Conservation (phyloP, 53 echinoderm and acorn worm genomes). For the Actinopyga echinites region DNA sequence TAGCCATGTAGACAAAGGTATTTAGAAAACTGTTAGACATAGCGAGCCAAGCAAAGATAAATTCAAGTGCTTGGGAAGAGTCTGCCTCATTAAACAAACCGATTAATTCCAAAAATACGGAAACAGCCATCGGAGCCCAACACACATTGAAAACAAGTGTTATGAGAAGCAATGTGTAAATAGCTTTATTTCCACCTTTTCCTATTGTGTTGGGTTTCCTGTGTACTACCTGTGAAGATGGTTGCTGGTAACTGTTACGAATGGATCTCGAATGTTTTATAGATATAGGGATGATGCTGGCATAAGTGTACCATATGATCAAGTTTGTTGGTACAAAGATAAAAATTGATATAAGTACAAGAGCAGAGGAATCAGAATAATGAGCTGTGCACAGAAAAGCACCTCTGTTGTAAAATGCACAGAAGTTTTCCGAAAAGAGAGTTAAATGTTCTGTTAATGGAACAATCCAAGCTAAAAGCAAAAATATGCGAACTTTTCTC, state of each 20-base stretch:
- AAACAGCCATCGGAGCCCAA: conserved; percentile 40
- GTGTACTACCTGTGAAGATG: neutral
- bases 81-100: neutral
- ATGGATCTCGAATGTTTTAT: conserved; percentile 28
- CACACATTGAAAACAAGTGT: conserved; percentile 47
- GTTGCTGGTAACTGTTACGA: neutral
- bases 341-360: neutral
- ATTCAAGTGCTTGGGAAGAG: neutral
- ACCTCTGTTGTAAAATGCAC: conserved; percentile 1
- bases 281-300: neutral
- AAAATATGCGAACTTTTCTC: neutral
- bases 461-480: neutral
- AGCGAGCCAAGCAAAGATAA: conserved; percentile 39
- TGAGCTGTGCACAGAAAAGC: neutral
- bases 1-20: conserved; percentile 32
- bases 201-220: neutral
- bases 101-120: conserved; percentile 10
- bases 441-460: neutral
- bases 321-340: conserved; percentile 12
- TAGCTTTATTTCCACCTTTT: conserved; percentile 34
- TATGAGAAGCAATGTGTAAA: conserved; percentile 35
- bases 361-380: neutral
- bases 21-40: conserved; percentile 51
- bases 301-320: conserved; percentile 8
- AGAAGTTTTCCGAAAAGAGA: neutral